Conservation (phyloP, 1,140 invertebrate species). For the Rhyacophila brunnea region DNA sequence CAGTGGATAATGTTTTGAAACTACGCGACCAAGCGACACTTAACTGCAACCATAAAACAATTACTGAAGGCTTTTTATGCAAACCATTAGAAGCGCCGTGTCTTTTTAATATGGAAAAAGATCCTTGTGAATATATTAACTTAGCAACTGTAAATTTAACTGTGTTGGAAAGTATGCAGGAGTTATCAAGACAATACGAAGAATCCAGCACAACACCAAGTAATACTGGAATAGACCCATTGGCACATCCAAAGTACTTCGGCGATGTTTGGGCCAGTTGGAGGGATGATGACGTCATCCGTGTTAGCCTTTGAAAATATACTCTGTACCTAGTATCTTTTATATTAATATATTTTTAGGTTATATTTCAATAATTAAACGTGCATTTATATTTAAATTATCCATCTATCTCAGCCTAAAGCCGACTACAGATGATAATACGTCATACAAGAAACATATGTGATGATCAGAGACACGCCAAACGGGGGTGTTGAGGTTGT, state of each 20-base stretch:
- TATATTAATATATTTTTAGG: no score
- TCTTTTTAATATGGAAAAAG: constrained; percentile 69
- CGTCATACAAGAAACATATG: no score
- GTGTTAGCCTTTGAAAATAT: no score
- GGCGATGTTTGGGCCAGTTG: constrained; percentile 59
- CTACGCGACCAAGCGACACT: constrained; percentile 14
- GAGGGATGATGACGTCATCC: constrained; percentile 41
- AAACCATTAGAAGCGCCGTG: constrained; percentile 47
- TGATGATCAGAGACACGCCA: no score
- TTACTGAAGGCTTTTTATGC: constrained; percentile 24
- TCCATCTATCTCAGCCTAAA: no score
- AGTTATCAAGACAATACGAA: constrained; percentile 48
- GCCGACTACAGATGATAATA: no score
- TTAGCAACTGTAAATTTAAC: constrained; percentile 52
- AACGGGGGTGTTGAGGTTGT: no score
- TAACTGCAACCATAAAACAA: constrained; percentile 11
- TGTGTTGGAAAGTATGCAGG: constrained; percentile 50
- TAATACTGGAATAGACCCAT: constrained; percentile 56
- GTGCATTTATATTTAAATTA: no score
- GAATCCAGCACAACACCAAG: constrained; percentile 49
- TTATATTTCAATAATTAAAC: no score
- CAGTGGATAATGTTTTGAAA: neutral
- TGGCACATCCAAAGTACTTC: constrained; percentile 56
- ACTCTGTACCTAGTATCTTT: no score
- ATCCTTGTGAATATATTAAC: constrained; percentile 78